Evolutionary conservation across 1,140 invertebrate species (phyloP).

Genomic region (Drosophila watanabei): DNA sequence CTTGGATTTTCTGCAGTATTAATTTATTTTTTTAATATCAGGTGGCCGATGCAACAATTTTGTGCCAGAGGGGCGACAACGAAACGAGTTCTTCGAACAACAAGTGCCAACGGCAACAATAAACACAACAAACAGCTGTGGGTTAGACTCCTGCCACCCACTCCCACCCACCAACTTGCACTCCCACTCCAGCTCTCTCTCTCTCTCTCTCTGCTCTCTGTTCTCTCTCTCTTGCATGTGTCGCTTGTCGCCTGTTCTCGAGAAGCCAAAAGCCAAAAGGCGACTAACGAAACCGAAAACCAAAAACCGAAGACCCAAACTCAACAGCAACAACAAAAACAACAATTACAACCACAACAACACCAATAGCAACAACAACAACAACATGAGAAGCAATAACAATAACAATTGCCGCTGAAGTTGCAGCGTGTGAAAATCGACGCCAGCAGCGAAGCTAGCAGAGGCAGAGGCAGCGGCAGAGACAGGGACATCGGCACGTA

Average conservation of each 20-base stretch:
- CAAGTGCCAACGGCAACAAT: conserved; percentile 22
- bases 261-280: conserved; percentile 46
- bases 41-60: not conserved
- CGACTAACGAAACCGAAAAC: conserved; percentile 26
- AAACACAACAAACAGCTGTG: conserved; percentile 16
- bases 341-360: conserved; percentile 12
- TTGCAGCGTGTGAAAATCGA: conserved; percentile 62
- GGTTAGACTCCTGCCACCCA: not conserved
- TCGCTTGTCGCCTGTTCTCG: conserved; percentile 21
- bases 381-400: conserved; percentile 17
- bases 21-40: conserved; percentile 5
- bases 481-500: conserved; percentile 45
- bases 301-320: conserved; percentile 11
- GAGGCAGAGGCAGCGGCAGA: conserved; percentile 10
- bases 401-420: conserved; percentile 24
- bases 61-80: not conserved
- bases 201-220: not conserved
- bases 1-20: too few relatives aligned
- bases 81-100: conserved; percentile 21
- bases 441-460: conserved; percentile 32
- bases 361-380: conserved; percentile 5
- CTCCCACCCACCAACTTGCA: too few relatives aligned
- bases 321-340: conserved; percentile 7
- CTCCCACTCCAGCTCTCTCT: not conserved
- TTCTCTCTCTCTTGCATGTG: not conserved